These are phyloP conservation scores for Phaethon lepturus DNA, from an alignment of 2,113 vertebrate species.

Conservation along the genomic window DNA sequence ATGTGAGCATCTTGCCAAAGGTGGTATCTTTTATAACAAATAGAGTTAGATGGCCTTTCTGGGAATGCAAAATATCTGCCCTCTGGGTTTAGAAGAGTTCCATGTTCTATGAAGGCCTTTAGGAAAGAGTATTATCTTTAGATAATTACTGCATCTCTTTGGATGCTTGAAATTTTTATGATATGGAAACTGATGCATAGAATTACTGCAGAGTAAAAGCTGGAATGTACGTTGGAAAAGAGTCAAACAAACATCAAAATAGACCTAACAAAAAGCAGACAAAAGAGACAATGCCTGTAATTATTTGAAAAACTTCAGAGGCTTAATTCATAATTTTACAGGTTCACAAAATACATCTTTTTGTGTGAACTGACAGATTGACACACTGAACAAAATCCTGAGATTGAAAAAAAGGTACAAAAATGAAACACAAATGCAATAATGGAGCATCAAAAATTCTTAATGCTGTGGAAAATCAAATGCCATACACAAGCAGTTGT, in stretches of 20 bases:
- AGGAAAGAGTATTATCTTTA: neutral
- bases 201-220: neutral
- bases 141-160: neutral
- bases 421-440: neutral
- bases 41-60: neutral
- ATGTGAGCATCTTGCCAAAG: neutral
- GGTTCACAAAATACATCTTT: neutral
- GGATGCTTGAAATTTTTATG: neutral
- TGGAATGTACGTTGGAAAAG: neutral
- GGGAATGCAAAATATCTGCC: neutral
- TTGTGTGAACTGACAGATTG: constrained; percentile 12
- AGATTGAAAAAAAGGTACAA: neutral
- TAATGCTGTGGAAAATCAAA: neutral
- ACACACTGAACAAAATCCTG: neutral
- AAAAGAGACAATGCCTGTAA: neutral
- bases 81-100: neutral
- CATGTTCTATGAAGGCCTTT: neutral
- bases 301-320: neutral
- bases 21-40: neutral
- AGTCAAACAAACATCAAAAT: neutral
- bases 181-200: neutral
- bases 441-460: neutral
- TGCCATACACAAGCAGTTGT: neutral
- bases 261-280: neutral
- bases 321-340: neutral